Conservation (phyloP, 1,140 invertebrate species). For the Drosophila dunni region DNA sequence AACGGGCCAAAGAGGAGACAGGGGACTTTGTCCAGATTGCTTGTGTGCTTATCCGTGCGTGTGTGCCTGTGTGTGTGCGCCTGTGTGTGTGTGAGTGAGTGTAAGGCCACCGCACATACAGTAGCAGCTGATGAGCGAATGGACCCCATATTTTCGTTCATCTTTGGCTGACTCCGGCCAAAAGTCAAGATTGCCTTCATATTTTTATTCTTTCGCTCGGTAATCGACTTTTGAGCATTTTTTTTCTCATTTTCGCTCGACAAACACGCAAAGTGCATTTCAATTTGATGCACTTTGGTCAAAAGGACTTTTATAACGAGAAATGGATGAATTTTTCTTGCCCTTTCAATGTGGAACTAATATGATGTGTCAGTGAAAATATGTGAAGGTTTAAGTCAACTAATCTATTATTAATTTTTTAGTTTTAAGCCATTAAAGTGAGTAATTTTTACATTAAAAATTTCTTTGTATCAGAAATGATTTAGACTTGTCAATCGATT, state of each 20-base stretch:
- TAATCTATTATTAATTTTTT: too few species aligned
- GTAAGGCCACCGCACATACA: too few species aligned
- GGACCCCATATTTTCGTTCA: constrained; percentile 12
- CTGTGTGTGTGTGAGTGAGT: background rate
- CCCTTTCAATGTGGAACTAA: too few species aligned
- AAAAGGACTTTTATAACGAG: too few species aligned
- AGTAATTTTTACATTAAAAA: too few species aligned
- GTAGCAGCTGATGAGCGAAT: constrained; percentile 23
- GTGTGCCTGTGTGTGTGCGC: background rate
- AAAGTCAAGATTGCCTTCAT: constrained; percentile 12
- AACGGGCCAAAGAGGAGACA: background rate
- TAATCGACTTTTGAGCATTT: background rate
- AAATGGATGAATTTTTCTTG: background rate
- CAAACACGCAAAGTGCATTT: constrained; percentile 4
- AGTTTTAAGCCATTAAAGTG: too few species aligned
- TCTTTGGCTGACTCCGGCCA: background rate
- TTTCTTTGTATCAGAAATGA: too few species aligned
- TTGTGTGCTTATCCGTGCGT: constrained; percentile 47
- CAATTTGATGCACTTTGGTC: constrained; percentile 5
- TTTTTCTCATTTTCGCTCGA: background rate
- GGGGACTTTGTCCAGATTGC: constrained; percentile 8
- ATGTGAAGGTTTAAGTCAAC: too few species aligned
- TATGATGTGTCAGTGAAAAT: background rate
- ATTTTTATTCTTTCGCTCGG: background rate
- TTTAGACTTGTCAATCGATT: too few species aligned